Evolutionary conservation across 2,888 invertebrate genomes (phyloP).

Genomic region (Dasysyrphus tricinctus): DNA sequence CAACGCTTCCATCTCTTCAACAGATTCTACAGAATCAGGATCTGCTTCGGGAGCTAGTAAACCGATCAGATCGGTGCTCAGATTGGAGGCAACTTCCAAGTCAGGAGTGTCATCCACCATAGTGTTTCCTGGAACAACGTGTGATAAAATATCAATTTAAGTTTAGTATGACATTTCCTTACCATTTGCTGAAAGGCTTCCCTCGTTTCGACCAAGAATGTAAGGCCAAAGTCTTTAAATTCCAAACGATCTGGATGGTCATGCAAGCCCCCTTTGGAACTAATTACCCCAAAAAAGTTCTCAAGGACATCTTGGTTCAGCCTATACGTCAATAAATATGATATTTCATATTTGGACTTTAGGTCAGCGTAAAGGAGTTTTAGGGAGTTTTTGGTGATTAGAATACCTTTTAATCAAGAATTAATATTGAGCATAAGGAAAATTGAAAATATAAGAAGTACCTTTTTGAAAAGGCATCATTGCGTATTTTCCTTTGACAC

Average conservation of each 20-base stretch:
- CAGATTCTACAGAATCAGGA: no score
- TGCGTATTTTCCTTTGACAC: background rate
- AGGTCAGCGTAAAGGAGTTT: background rate
- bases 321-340: background rate
- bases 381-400: slow-evolving; percentile 17
- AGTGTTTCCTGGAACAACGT: no score
- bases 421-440: background rate
- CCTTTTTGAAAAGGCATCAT: slow-evolving; percentile 26
- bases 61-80: no score
- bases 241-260: slow-evolving; percentile 28
- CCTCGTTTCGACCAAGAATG: no score
- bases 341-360: background rate
- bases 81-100: no score
- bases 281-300: slow-evolving; percentile 20
- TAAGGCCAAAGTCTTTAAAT: no score
- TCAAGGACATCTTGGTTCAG: background rate
- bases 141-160: no score
- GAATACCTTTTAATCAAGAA: background rate
- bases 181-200: no score
- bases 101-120: no score
- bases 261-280: background rate
- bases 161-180: no score
- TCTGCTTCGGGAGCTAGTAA: no score
- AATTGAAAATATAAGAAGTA: background rate
- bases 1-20: no score